Conservation (phyloP, 2,113 vertebrate genomes). For the Silurus asotus region DNA sequence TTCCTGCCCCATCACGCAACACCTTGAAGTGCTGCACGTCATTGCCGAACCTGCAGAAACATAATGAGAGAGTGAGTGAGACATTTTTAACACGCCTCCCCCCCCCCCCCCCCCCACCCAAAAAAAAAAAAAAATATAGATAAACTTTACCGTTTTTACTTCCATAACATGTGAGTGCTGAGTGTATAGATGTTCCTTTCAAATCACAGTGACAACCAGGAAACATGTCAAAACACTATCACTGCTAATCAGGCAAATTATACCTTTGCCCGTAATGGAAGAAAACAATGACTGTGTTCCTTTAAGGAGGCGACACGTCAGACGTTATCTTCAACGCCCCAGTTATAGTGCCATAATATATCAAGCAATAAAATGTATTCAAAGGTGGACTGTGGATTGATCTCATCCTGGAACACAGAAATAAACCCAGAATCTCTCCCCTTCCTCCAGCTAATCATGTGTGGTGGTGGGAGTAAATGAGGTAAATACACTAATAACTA, state of each 20-base stretch:
- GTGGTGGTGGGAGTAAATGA: slow-evolving; percentile 7
- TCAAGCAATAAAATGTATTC: slow-evolving; percentile 12
- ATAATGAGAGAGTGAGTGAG: background rate
- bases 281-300: background rate
- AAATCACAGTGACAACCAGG: background rate
- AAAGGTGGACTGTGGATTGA: slow-evolving; percentile 9
- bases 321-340: background rate
- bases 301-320: background rate
- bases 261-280: background rate
- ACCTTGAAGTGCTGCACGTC: slow-evolving; percentile 99
- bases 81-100: background rate
- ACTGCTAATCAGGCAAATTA: background rate
- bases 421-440: background rate
- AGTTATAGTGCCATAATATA: background rate
- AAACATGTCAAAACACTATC: background rate
- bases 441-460: background rate
- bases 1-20: slow-evolving; percentile 94
- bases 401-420: slow-evolving; percentile 5
- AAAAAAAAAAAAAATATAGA: no score
- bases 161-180: background rate
- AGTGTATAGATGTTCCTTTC: background rate
- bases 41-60: slow-evolving; percentile 85
- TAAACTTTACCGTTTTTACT: no score
- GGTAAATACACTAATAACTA: slow-evolving; percentile 26
- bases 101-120: no score